Evolutionary conservation across 2,797 vertebrate genomes (phyloP).

Genomic region (Chiroxiphia lanceolata): DNA sequence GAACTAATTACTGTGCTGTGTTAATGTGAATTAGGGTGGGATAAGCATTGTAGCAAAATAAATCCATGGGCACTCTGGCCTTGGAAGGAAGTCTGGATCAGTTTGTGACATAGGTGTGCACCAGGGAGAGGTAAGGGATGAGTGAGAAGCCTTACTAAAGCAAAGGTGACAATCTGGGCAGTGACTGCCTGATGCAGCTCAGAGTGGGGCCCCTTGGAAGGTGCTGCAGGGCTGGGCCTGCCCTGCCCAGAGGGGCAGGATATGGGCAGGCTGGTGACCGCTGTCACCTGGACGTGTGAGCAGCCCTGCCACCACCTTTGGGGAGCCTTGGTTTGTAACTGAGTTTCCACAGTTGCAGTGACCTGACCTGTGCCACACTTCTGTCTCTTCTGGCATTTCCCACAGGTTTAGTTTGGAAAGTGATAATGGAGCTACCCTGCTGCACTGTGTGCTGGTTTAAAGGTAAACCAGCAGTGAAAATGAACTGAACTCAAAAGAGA

Average conservation of each 20-base stretch:
- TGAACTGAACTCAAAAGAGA: too few species aligned
- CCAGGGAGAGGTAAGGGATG: background rate
- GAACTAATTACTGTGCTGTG: background rate
- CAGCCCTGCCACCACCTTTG: background rate
- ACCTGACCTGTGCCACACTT: background rate
- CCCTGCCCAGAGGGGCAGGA: accelerated
- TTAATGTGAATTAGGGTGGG: background rate
- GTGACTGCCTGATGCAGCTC: background rate
- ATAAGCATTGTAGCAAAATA: background rate
- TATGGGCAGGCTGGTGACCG: accelerated
- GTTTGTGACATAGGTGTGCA: background rate
- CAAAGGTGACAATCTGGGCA: background rate
- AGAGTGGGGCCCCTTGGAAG: background rate
- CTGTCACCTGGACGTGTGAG: accelerated
- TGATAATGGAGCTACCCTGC: background rate
- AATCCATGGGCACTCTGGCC: background rate
- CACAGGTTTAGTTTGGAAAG: background rate
- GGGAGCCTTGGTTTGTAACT: background rate
- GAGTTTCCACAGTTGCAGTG: background rate
- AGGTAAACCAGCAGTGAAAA: too few species aligned
- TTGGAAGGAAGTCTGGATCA: background rate
- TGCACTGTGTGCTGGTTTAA: background rate
- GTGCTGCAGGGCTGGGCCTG: background rate
- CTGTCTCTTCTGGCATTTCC: background rate
- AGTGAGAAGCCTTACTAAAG: background rate